Evolutionary conservation across 2,797 vertebrate genomes (phyloP).

Genomic region (Masticophis lateralis): DNA sequence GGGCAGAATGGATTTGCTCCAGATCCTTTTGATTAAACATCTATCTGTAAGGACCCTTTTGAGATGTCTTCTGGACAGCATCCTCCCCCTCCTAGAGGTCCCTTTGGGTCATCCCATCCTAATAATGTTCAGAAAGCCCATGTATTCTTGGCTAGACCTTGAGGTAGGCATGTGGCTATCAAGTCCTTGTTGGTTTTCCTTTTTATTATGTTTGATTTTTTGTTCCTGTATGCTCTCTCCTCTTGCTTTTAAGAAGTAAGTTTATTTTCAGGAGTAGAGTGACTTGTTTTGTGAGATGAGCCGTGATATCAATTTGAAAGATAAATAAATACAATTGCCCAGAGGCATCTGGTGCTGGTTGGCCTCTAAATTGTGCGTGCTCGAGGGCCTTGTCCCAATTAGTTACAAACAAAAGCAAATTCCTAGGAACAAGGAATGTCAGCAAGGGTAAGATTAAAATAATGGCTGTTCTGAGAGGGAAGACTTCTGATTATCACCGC

Average conservation of each 20-base stretch:
- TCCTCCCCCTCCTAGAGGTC: background rate
- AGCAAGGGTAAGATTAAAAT: constrained; percentile 48
- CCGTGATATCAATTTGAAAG: background rate
- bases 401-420: constrained; percentile 55
- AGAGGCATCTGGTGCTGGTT: background rate
- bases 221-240: background rate
- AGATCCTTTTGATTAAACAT: background rate
- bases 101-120: background rate
- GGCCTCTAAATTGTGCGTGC: background rate
- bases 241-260: background rate
- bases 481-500: constrained; percentile 17
- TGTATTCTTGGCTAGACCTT: background rate
- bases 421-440: constrained; percentile 38
- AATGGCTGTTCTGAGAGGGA: constrained; percentile 31
- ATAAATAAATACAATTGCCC: background rate
- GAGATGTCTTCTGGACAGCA: background rate
- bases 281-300: background rate
- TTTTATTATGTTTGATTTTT: background rate
- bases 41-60: background rate
- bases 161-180: background rate
- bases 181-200: background rate
- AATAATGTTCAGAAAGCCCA: background rate
- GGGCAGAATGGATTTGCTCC: background rate
- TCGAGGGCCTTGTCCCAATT: constrained; percentile 44
- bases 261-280: background rate